phyloP scores from a whole-genome alignment of 2,797 vertebrate genomes.

The Huso huso region DNA sequence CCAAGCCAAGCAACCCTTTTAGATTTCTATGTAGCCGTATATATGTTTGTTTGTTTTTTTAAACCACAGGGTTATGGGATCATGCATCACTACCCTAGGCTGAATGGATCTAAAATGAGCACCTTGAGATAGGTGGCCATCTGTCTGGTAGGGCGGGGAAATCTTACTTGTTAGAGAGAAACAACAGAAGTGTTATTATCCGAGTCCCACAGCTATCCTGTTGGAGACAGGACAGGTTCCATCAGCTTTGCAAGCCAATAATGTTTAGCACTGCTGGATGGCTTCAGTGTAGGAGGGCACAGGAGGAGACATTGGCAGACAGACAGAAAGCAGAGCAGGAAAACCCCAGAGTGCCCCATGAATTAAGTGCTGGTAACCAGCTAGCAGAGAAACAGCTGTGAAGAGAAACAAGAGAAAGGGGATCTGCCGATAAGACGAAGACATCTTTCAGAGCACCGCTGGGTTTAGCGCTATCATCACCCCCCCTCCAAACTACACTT shows the following conservation, averaged over 20 bases:
- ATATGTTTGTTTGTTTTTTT: no score
- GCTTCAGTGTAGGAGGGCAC: background rate
- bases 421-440: background rate
- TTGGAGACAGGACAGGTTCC: background rate
- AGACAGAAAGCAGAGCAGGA: background rate
- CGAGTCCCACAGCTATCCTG: background rate
- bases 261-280: background rate
- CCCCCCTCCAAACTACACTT: no score
- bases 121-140: background rate
- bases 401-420: background rate
- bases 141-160: background rate
- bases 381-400: background rate
- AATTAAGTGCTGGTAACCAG: background rate
- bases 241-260: background rate
- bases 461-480: background rate
- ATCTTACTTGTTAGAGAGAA: background rate
- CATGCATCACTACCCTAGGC: background rate
- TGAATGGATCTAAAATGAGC: background rate
- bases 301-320: background rate
- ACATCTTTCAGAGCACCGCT: background rate
- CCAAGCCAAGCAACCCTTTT: no score
- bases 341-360: background rate
- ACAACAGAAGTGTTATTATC: background rate
- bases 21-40: no score
- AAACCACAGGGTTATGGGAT: background rate